A percentile compares a stretch with the other conserved stretches of the same genome.
These are phyloP conservation scores for Tympanuchus pallidicinctus DNA, from an alignment of 2,113 vertebrate genomes.

Conservation along the genomic window DNA sequence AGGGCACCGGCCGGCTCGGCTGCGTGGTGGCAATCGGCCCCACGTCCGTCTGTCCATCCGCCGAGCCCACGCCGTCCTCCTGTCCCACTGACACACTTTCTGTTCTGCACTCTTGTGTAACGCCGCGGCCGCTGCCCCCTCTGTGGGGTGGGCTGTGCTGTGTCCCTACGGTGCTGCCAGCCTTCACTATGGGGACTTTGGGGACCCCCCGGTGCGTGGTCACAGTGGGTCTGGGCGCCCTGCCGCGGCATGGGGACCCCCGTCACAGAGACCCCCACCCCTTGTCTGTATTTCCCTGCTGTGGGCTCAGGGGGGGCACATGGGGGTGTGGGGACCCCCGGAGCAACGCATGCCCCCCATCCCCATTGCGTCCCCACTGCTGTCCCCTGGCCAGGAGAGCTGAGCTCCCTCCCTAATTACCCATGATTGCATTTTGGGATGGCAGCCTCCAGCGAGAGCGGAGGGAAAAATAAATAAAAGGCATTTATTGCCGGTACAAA, in stretches of 20 bases:
- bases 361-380: not conserved
- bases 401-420: not conserved
- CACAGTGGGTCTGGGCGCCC: fast-evolving
- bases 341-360: not conserved
- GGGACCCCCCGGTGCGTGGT: not conserved
- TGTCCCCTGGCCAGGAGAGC: not conserved
- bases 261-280: too few relatives aligned
- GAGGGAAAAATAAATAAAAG: not conserved
- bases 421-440: fast-evolving
- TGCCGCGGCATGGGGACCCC: not conserved
- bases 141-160: fast-evolving
- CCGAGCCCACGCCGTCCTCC: constrained; percentile 15
- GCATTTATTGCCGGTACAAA: not conserved
- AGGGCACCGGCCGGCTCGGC: not conserved
- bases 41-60: not conserved
- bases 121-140: not conserved
- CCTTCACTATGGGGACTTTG: fast-evolving
- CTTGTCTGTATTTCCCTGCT: fast-evolving
- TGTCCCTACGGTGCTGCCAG: fast-evolving
- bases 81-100: constrained; percentile 74
- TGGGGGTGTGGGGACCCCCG: not conserved
- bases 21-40: not conserved
- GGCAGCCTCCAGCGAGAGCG: not conserved
- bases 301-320: not conserved
- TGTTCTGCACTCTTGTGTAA: constrained; percentile 53